Conservation (phyloP, 2,888 invertebrate species). For the Pachliopta kotzebuea region DNA sequence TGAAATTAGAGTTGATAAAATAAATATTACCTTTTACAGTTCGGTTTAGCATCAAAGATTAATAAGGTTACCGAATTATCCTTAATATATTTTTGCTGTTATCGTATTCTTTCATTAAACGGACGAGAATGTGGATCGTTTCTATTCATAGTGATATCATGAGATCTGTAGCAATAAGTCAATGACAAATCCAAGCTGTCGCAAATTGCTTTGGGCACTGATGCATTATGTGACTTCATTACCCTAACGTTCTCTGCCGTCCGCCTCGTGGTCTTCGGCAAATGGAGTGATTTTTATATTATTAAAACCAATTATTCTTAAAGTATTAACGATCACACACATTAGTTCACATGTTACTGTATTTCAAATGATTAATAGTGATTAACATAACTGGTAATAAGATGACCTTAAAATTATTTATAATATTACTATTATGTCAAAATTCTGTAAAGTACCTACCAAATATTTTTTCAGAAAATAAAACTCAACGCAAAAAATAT, state of each 20-base stretch:
- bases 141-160: neutral
- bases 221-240: neutral
- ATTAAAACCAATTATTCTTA: neutral
- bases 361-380: too few species aligned
- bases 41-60: too few species aligned
- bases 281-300: neutral
- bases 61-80: neutral
- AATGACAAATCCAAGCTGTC: neutral
- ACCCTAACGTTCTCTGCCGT: neutral
- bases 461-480: too few species aligned
- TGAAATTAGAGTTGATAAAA: too few species aligned
- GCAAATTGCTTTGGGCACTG: neutral
- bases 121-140: neutral
- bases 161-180: neutral
- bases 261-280: neutral
- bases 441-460: too few species aligned
- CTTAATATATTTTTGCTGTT: neutral
- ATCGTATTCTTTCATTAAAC: neutral
- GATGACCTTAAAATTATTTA: too few species aligned
- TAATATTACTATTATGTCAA: too few species aligned
- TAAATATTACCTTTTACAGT: too few species aligned
- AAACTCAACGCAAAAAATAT: too few species aligned
- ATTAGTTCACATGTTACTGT: neutral
- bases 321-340: neutral
- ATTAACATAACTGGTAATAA: too few species aligned